These are phyloP conservation scores for Apostichopus japonicus DNA, from an alignment of 35 echinoderm and acorn worm genomes.

Conservation along the genomic window DNA sequence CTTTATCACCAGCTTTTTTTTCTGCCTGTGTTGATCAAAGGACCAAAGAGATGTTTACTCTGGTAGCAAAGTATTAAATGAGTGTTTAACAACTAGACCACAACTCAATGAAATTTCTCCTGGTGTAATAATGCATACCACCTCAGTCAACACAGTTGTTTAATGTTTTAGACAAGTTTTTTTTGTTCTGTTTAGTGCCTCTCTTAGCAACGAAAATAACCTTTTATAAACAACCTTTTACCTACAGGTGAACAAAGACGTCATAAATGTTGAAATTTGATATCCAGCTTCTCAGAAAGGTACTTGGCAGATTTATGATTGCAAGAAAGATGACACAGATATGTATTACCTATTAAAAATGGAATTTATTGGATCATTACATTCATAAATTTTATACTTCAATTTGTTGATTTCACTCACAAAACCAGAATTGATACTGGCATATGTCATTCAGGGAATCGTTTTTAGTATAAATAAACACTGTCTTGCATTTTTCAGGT, in stretches of 20 bases:
- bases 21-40: not conserved
- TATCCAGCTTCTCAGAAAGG: not conserved
- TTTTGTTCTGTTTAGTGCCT: not conserved
- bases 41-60: not conserved
- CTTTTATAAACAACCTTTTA: conserved; percentile 24
- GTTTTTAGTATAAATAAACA: no score
- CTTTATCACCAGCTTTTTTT: not conserved
- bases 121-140: not conserved
- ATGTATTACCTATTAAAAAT: no score
- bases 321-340: not conserved
- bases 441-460: no score
- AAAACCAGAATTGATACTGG: no score
- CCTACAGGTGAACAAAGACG: not conserved
- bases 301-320: not conserved
- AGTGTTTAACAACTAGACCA: not conserved
- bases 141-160: not conserved
- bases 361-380: no score
- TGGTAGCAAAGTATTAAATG: not conserved
- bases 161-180: not conserved
- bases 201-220: not conserved
- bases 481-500: no score
- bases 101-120: no score
- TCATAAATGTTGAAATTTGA: conserved; percentile 19
- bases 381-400: no score
- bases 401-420: no score